These are phyloP conservation scores for Mesodorylaimus sp. DNA, from an alignment of 2,888 invertebrate genomes.

Conservation along the genomic window DNA sequence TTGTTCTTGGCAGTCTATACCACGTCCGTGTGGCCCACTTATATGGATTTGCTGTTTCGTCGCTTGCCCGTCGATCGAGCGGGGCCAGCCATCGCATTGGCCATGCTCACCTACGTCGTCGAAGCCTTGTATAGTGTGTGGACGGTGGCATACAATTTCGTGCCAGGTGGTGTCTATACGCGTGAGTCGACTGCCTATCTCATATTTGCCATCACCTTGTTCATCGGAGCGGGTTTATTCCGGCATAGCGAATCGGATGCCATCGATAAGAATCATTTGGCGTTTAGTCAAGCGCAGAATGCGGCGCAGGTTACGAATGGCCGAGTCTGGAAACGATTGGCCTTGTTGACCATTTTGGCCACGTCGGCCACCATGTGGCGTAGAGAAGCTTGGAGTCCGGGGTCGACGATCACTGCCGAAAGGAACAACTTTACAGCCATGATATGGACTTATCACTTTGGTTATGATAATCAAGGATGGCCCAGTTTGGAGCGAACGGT, in stretches of 20 bases:
- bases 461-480: constrained; percentile 34
- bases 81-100: constrained; percentile 25
- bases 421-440: constrained; percentile 22
- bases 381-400: no score
- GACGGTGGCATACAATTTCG: constrained; percentile 34
- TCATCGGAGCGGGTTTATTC: no score
- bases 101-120: constrained; percentile 25
- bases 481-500: constrained; percentile 32
- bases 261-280: no score
- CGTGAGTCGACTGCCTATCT: constrained; percentile 33
- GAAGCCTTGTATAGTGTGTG: constrained; percentile 32
- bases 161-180: constrained; percentile 33
- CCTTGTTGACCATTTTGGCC: no score
- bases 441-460: constrained; percentile 35
- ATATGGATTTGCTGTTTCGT: background rate
- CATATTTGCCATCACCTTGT: no score
- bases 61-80: constrained; percentile 9
- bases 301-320: no score
- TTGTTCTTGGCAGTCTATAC: background rate
- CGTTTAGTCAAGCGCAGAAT: no score
- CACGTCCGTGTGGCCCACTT: background rate
- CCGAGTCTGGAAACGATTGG: no score
- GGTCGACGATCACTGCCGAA: background rate
- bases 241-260: no score
- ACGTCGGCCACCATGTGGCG: no score